Evolutionary conservation across 2,888 invertebrate genomes (phyloP).

Genomic region (Xestia rhomboidea): DNA sequence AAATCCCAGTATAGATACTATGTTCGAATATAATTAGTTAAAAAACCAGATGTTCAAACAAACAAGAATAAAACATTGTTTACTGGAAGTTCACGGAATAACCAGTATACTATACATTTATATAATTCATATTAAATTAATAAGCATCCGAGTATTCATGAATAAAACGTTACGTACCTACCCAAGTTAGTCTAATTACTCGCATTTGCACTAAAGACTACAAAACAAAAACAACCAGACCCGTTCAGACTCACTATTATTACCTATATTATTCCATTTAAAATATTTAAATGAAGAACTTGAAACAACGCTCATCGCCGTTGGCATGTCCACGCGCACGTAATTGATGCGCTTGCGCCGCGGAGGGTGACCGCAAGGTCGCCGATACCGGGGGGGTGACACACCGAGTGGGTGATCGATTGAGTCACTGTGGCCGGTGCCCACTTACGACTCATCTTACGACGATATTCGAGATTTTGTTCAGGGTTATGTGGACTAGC

Average conservation of each 20-base stretch:
- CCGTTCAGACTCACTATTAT: background rate
- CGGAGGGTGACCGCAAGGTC: conserved; percentile 76
- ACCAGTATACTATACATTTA: background rate
- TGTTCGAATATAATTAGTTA: background rate
- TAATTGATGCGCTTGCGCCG: conserved; percentile 68
- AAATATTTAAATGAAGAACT: conserved; percentile 29
- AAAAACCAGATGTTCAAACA: background rate
- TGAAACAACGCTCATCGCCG: conserved; percentile 11
- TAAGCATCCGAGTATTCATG: background rate
- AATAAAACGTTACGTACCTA: background rate
- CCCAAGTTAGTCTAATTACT: background rate
- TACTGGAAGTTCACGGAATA: background rate
- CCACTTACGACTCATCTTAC: conserved; percentile 57
- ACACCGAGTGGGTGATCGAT: conserved; percentile 64
- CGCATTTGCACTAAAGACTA: background rate
- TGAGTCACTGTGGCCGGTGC: conserved; percentile 69
- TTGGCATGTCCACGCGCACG: conserved; percentile 36
- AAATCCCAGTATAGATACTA: background rate
- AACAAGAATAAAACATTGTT: background rate
- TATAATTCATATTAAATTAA: background rate
- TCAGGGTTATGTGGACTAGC: conserved; percentile 10
- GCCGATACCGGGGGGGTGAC: conserved; percentile 67
- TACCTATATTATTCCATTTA: background rate
- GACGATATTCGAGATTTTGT: conserved; percentile 35
- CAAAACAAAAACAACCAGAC: background rate